These are phyloP conservation scores for Pygmarrhopalites habei DNA, from an alignment of 1,140 invertebrate genomes.

Conservation along the genomic window DNA sequence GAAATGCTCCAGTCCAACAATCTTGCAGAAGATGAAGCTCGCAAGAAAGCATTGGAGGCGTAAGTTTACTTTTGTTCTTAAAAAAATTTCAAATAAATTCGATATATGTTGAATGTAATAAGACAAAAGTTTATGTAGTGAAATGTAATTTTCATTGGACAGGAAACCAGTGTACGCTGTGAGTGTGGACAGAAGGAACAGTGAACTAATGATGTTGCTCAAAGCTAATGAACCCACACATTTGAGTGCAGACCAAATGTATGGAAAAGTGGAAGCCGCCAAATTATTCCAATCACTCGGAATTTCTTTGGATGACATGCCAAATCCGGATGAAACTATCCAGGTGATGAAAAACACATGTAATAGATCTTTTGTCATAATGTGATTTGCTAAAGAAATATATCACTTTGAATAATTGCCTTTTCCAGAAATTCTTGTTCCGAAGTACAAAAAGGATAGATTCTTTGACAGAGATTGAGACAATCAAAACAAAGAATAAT, in stretches of 20 bases:
- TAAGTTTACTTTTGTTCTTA: neutral
- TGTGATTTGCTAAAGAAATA: too few species aligned
- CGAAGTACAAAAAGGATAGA: slow-evolving; percentile 1
- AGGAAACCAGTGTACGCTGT: slow-evolving; percentile 19
- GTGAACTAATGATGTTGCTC: slow-evolving; percentile 11
- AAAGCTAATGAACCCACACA: slow-evolving; percentile 13
- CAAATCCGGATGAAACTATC: slow-evolving; percentile 14
- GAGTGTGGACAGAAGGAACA: slow-evolving; percentile 16
- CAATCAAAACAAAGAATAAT: too few species aligned
- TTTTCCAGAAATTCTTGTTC: slow-evolving; percentile 20
- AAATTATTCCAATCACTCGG: slow-evolving; percentile 22
- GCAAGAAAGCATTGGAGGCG: neutral
- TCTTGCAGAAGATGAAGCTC: neutral
- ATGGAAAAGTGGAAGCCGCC: slow-evolving; percentile 24
- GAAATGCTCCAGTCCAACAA: slow-evolving; percentile 16
- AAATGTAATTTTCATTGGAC: neutral
- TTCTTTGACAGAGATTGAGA: neutral
- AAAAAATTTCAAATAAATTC: neutral
- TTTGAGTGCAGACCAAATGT: slow-evolving; percentile 7
- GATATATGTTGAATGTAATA: neutral
- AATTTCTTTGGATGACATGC: slow-evolving; percentile 17
- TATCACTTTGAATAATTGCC: too few species aligned
- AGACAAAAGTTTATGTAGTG: neutral
- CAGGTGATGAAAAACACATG: too few species aligned
- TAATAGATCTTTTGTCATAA: too few species aligned